Conservation (phyloP, 2,888 invertebrate genomes). For the Notodonta dromedarius region DNA sequence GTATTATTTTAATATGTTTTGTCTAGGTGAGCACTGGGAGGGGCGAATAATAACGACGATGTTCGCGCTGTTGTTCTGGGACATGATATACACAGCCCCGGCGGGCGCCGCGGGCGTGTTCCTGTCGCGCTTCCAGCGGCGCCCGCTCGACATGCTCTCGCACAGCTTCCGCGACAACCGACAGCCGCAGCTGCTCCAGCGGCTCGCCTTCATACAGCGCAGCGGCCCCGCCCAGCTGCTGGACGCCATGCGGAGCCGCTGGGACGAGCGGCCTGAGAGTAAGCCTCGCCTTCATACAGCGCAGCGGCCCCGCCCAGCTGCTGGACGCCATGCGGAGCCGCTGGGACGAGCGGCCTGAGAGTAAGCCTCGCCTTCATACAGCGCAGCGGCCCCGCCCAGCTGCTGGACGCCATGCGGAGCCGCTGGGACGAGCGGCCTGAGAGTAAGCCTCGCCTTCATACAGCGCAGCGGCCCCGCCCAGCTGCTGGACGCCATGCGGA, state of each 20-base stretch:
- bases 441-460: too few relatives aligned
- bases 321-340: too few relatives aligned
- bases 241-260: slow-evolving; percentile 65
- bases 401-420: too few relatives aligned
- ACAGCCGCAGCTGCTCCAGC: slow-evolving; percentile 80
- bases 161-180: slow-evolving; percentile 88
- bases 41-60: slow-evolving; percentile 85
- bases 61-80: slow-evolving; percentile 90
- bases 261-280: slow-evolving; percentile 77
- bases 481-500: too few relatives aligned
- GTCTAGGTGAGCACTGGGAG: background rate
- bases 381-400: too few relatives aligned
- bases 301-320: too few relatives aligned
- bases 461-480: too few relatives aligned
- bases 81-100: slow-evolving; percentile 86
- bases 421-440: too few relatives aligned
- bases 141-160: slow-evolving; percentile 89
- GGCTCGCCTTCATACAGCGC: slow-evolving; percentile 34
- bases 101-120: slow-evolving; percentile 83
- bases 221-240: slow-evolving; percentile 63
- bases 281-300: slow-evolving; percentile 17
- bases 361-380: too few relatives aligned
- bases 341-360: slow-evolving; percentile 45
- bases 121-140: slow-evolving; percentile 85
- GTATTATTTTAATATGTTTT: too few relatives aligned